Evolutionary conservation across 1,140 invertebrate species (phyloP).

Genomic region (Nasonia giraulti): DNA sequence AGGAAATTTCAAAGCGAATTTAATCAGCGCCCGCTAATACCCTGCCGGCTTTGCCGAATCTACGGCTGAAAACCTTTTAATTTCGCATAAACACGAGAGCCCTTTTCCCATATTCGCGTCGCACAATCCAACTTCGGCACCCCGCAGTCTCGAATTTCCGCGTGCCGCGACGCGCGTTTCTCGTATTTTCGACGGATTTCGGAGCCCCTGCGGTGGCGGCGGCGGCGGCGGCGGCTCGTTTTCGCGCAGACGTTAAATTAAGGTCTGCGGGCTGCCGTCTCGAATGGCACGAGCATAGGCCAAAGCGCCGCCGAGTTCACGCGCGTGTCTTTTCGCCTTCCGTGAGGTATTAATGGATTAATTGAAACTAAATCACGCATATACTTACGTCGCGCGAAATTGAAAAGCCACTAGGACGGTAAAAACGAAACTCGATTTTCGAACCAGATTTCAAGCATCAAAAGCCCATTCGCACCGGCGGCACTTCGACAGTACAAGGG

Average conservation of each 20-base stretch:
- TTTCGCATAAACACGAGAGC: background rate
- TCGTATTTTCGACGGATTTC: slow-evolving; percentile 2
- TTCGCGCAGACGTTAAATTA: slow-evolving; percentile 24
- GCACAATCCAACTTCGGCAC: background rate
- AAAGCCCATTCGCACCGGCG: no score
- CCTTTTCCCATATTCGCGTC: no score
- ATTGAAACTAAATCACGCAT: no score
- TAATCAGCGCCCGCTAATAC: background rate
- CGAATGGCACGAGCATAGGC: background rate
- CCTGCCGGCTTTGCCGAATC: no score
- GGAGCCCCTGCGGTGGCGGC: background rate
- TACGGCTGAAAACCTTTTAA: background rate
- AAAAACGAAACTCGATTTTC: no score
- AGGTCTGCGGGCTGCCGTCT: background rate
- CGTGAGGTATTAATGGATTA: no score
- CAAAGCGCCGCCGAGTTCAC: background rate
- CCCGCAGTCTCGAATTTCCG: background rate
- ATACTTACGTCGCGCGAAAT: no score
- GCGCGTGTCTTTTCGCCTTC: no score
- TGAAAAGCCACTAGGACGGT: no score
- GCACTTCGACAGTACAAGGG: background rate
- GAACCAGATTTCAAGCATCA: no score
- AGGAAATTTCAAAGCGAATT: background rate
- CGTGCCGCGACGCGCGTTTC: background rate
- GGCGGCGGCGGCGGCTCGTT: background rate